phyloP scores from a whole-genome alignment of 2,113 vertebrate genomes.

The Labrus mixtus region DNA sequence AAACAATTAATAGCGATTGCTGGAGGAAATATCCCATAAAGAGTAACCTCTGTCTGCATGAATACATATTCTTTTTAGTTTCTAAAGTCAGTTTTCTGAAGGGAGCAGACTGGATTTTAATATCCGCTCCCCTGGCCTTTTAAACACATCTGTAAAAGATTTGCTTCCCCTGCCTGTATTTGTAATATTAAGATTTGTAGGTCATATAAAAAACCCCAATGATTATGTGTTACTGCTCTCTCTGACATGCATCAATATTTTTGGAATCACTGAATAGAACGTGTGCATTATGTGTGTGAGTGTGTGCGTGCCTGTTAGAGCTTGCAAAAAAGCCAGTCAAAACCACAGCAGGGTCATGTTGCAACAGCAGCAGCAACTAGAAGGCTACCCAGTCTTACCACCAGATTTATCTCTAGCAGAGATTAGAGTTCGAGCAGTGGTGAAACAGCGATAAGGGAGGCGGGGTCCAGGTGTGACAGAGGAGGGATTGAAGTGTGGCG shows the following conservation, averaged over 20 bases:
- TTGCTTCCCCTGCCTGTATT: conserved; percentile 7
- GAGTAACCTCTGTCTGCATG: neutral
- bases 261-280: neutral
- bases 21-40: conserved; percentile 9
- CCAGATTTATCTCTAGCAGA: conserved; percentile 43
- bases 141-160: conserved; percentile 22
- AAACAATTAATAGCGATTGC: conserved; percentile 1
- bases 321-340: conserved; percentile 1
- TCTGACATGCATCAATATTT: neutral
- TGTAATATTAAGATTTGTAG: conserved; percentile 14
- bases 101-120: conserved; percentile 7
- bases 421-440: conserved; percentile 38
- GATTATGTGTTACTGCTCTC: conserved; percentile 2
- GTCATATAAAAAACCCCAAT: neutral
- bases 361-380: conserved; percentile 24
- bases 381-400: neutral
- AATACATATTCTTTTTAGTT: neutral
- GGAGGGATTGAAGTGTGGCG: conserved; percentile 15
- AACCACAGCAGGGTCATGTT: conserved; percentile 31
- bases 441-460: conserved; percentile 45
- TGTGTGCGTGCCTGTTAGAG: conserved; percentile 6
- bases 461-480: conserved; percentile 10
- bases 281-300: neutral
- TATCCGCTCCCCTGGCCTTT: neutral
- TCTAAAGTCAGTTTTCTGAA: neutral